These are phyloP conservation scores for Xenopus laevis DNA, from an alignment of 2,113 vertebrate genomes.

Conservation along the genomic window DNA sequence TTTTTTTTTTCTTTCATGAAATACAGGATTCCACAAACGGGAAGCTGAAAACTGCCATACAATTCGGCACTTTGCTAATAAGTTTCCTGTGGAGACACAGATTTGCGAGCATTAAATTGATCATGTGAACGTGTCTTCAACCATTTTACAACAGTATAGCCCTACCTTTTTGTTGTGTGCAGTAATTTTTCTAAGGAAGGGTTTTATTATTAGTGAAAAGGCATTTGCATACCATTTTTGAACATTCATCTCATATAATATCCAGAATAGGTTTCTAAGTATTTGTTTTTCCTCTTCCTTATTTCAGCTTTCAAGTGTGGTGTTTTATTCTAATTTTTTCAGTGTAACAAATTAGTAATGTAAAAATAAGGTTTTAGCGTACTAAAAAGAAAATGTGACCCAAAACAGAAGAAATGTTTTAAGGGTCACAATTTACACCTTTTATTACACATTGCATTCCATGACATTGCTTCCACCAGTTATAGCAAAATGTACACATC, in stretches of 20 bases:
- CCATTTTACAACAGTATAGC: conserved; percentile 51
- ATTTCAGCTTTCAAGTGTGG: conserved; percentile 52
- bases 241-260: conserved; percentile 63
- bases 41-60: conserved; percentile 76
- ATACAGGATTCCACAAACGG: conserved; percentile 89
- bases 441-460: conserved; percentile 2
- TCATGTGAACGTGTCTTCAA: conserved; percentile 47
- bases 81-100: conserved; percentile 79
- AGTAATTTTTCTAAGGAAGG: conserved; percentile 70
- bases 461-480: conserved; percentile 11
- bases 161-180: conserved; percentile 69
- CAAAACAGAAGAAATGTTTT: neutral
- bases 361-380: conserved; percentile 32
- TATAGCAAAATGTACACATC: conserved; percentile 12
- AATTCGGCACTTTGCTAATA: conserved; percentile 88
- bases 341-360: conserved; percentile 60
- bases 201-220: conserved; percentile 69
- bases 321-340: conserved; percentile 54
- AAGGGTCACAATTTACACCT: conserved; percentile 2
- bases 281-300: conserved; percentile 52
- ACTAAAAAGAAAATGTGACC: neutral
- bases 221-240: conserved; percentile 59
- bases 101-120: conserved; percentile 79
- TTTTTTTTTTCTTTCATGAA: neutral
- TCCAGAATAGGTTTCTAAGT: conserved; percentile 58